These are phyloP conservation scores for Erpornis zantholeuca DNA, from an alignment of 2,113 vertebrate species.

Conservation along the genomic window DNA sequence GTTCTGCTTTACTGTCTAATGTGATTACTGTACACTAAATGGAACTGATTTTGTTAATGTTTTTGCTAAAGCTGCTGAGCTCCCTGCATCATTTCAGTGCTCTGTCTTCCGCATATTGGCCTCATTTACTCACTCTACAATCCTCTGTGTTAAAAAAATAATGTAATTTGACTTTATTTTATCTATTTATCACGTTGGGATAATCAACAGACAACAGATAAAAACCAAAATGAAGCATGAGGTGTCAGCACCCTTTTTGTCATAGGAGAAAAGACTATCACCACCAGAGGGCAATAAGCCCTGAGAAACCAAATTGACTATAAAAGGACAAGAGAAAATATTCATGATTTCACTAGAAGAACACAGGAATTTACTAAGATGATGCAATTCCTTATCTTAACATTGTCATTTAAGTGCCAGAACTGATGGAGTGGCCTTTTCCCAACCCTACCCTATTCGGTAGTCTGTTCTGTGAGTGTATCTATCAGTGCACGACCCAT, in stretches of 20 bases:
- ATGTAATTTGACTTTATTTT: background rate
- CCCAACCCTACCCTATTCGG: background rate
- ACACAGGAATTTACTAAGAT: background rate
- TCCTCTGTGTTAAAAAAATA: background rate
- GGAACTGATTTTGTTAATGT: background rate
- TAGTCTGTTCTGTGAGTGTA: background rate
- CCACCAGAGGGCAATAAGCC: conserved; percentile 18
- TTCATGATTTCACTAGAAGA: background rate
- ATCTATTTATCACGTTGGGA: background rate
- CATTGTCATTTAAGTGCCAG: background rate
- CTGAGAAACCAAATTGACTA: background rate
- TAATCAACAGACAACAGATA: background rate
- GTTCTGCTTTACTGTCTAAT: background rate
- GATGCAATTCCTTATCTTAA: background rate
- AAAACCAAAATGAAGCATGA: background rate
- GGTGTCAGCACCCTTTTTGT: rapidly evolving
- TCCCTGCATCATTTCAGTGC: background rate
- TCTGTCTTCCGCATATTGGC: background rate
- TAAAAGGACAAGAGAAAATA: background rate
- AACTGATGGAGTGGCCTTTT: background rate
- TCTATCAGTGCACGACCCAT: background rate
- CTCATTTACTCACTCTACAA: background rate
- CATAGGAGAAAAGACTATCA: background rate
- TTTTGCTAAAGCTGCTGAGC: background rate
- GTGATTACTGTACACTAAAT: background rate